Percentiles rank a stretch among this genome's conserved stretches.
Evolutionary conservation across 2,113 vertebrate species (phyloP).

Genomic region (Craseonycteris thonglongyai): DNA sequence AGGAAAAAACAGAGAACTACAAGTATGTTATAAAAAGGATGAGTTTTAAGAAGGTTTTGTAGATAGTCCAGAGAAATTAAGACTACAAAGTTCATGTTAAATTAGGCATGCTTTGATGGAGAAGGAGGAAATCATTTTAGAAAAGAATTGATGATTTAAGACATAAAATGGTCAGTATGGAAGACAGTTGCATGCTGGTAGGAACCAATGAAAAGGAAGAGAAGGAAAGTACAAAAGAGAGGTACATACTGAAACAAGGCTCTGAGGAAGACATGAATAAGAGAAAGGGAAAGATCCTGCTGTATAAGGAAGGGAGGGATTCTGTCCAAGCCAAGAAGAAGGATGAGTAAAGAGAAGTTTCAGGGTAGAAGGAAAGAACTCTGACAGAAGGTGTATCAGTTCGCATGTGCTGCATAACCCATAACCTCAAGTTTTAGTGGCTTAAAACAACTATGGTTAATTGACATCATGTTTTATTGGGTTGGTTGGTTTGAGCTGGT

Average conservation of each 20-base stretch:
- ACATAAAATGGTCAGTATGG: not conserved
- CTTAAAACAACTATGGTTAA: not conserved
- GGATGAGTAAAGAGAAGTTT: not conserved
- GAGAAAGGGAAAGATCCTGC: not conserved
- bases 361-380: not conserved
- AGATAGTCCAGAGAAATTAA: not conserved
- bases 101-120: not conserved
- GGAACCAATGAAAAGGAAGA: not conserved
- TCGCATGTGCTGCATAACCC: not conserved
- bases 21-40: not conserved
- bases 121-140: not conserved
- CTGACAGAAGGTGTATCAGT: not conserved
- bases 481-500: not conserved
- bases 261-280: not conserved
- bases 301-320: not conserved
- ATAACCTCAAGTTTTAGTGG: not conserved
- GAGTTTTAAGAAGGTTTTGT: not conserved
- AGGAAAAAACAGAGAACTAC: not conserved
- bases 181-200: not conserved
- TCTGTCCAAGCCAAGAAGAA: not conserved
- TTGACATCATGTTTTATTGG: not conserved
- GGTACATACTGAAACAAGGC: not conserved
- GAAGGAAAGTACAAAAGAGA: not conserved
- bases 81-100: not conserved
- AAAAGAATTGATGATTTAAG: not conserved